phyloP scores from a whole-genome alignment of 2,797 vertebrate genomes.

The Melanotaenia nigrans region DNA sequence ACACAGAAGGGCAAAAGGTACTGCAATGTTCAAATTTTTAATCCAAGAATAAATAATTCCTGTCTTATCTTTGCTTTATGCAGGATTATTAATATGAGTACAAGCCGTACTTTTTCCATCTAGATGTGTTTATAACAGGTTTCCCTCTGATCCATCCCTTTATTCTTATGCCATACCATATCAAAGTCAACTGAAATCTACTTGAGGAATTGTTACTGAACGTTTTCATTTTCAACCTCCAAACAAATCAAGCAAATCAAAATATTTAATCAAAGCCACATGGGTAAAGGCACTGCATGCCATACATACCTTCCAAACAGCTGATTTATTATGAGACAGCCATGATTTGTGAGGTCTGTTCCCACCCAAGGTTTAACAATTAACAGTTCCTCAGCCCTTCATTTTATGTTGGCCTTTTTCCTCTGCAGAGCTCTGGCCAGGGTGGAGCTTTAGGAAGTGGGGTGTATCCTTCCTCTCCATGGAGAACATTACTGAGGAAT shows the following conservation, averaged over 20 bases:
- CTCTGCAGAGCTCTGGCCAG: conserved; percentile 61
- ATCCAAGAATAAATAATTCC: background rate
- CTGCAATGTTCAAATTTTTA: conserved; percentile 5
- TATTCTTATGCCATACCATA: too few species aligned
- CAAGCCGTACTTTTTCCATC: background rate
- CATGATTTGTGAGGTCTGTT: conserved; percentile 42
- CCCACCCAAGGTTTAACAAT: conserved; percentile 59
- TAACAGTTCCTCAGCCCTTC: conserved; percentile 40
- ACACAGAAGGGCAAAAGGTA: conserved; percentile 17
- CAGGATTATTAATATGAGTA: background rate
- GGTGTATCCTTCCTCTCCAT: conserved; percentile 81
- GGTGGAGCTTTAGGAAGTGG: conserved; percentile 78
- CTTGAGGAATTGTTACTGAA: too few species aligned
- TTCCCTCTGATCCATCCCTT: too few species aligned
- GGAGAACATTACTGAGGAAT: conserved; percentile 68
- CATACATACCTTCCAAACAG: background rate
- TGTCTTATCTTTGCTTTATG: background rate
- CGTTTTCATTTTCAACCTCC: too few species aligned
- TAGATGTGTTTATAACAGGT: background rate
- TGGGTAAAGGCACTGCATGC: background rate
- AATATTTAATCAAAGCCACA: background rate
- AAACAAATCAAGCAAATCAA: background rate
- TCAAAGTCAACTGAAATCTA: too few species aligned
- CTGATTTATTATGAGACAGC: conserved; percentile 31
- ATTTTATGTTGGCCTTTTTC: conserved; percentile 72